Conservation (phyloP, 2,888 invertebrate species). For the Leptogaster cylindrica region DNA sequence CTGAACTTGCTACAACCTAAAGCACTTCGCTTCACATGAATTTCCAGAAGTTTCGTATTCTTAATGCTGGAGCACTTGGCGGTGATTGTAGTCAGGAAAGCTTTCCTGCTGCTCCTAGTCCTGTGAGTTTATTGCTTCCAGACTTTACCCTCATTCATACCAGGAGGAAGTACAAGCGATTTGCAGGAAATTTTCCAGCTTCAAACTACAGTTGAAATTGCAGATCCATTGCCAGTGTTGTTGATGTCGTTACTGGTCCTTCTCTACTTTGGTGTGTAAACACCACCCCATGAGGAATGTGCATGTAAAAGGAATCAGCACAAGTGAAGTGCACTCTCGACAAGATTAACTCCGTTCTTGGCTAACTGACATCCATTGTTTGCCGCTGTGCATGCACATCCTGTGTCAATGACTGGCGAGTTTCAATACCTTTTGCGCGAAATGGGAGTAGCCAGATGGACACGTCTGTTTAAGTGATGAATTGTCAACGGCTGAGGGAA, state of each 20-base stretch:
- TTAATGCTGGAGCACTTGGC: conserved; percentile 14
- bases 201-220: no score
- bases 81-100: conserved; percentile 17
- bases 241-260: not conserved
- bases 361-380: conserved; percentile 27
- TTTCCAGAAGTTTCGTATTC: not conserved
- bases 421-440: no score
- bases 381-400: conserved; percentile 12
- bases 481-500: no score
- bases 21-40: conserved; percentile 1
- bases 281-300: not conserved
- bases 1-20: not conserved
- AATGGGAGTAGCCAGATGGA: no score
- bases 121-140: conserved; percentile 17
- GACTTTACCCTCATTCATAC: not conserved
- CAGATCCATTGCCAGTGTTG: not conserved
- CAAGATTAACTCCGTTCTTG: conserved; percentile 17
- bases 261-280: not conserved
- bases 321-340: conserved; percentile 14
- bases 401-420: conserved; percentile 19
- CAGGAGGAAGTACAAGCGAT: conserved; percentile 15
- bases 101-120: conserved; percentile 8
- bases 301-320: not conserved
- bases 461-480: no score
- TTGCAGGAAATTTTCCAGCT: conserved; percentile 3